Percentiles rank a stretch among this genome's conserved stretches.
These are phyloP conservation scores for Drosophila ananassae DNA, from an alignment of 1,140 invertebrate species.

Conservation along the genomic window DNA sequence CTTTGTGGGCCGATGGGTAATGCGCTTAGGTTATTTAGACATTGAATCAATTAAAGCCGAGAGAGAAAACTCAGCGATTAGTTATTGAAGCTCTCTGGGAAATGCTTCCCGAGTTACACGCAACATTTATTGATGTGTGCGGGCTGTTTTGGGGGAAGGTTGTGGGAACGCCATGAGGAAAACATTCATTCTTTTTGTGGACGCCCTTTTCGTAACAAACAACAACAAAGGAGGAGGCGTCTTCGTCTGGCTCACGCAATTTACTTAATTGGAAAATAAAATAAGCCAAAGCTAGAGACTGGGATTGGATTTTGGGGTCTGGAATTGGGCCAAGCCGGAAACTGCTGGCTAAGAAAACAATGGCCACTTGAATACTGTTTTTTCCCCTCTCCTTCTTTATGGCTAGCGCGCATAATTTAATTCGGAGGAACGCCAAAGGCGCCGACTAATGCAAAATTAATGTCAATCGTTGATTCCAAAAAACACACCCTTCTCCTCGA, in stretches of 20 bases:
- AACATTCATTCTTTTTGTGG: conserved; percentile 40
- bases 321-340: conserved; percentile 42
- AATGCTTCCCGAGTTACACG: conserved; percentile 1
- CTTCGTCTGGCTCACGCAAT: conserved; percentile 62
- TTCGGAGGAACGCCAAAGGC: conserved; percentile 45
- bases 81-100: conserved; percentile 27
- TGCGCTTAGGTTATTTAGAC: conserved; percentile 59
- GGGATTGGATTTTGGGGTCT: neutral
- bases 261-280: conserved; percentile 81
- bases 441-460: conserved; percentile 76
- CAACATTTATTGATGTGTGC: conserved; percentile 44
- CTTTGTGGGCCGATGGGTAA: conserved; percentile 46
- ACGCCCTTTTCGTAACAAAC: neutral
- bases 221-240: conserved; percentile 23
- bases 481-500: conserved; percentile 19
- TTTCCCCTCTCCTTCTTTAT: conserved; percentile 29
- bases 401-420: conserved; percentile 71
- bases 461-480: conserved; percentile 61
- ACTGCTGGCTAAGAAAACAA: conserved; percentile 50
- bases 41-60: conserved; percentile 74
- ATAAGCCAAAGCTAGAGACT: conserved; percentile 38
- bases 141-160: conserved; percentile 2
- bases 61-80: conserved; percentile 35
- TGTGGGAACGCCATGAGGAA: conserved; percentile 11
- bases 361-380: conserved; percentile 31